Conservation (phyloP, 2,113 vertebrate species). For the Setophaga coronata region DNA sequence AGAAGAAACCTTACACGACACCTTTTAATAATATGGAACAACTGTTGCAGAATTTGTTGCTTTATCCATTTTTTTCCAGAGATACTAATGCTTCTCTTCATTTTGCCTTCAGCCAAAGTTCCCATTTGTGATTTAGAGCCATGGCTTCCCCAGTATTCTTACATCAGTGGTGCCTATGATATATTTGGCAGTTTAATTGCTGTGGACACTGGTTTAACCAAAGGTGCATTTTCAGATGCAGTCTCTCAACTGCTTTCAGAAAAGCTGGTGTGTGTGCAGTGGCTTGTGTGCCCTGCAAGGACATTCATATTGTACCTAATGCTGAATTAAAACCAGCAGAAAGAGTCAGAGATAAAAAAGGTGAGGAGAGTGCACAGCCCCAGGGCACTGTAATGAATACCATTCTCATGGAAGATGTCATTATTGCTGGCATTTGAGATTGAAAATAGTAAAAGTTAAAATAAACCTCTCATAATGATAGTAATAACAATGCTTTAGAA, state of each 20-base stretch:
- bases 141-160: neutral
- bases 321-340: neutral
- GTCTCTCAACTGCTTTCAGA: neutral
- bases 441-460: slow-evolving; percentile 16
- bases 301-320: neutral
- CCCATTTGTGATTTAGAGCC: neutral
- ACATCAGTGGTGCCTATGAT: neutral
- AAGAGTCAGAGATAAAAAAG: slow-evolving; percentile 14
- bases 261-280: neutral
- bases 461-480: slow-evolving; percentile 7
- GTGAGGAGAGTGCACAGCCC: neutral
- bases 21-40: slow-evolving; percentile 49
- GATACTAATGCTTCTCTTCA: slow-evolving; percentile 37
- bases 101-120: slow-evolving; percentile 39
- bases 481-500: slow-evolving; percentile 26
- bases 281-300: neutral
- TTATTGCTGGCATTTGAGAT: slow-evolving; percentile 44
- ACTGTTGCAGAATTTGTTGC: slow-evolving; percentile 3
- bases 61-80: slow-evolving; percentile 11
- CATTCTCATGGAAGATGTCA: neutral
- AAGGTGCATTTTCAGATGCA: neutral
- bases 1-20: slow-evolving; percentile 29
- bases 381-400: slow-evolving; percentile 1
- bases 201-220: neutral
- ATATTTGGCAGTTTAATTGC: neutral